Evolutionary conservation across 2,888 invertebrate species (phyloP), one percentile per base, ranked within the genome.

Genomic region (Patella depressa): DNA sequence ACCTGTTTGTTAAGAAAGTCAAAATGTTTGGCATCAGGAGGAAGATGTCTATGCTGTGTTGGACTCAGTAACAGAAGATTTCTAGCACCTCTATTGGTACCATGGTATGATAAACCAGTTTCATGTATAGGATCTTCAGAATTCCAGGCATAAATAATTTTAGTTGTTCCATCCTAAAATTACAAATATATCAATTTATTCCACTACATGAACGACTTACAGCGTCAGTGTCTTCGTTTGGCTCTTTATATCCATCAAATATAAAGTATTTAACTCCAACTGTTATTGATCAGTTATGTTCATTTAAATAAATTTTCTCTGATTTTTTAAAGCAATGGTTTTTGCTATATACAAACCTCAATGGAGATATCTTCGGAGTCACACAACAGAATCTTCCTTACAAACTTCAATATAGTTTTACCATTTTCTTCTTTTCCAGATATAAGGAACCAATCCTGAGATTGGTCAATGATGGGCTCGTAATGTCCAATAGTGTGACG

Each of bases 401-500:
- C 78, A 74, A 86, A 84, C 72, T 85, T 85, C 0, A 88, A 78
- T 5, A 85, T 78, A 11, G 88, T 87, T 11, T 84, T 81, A 57
- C 79, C 82, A 14, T 81, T 78, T 55, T 82, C 82, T 75, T 87
- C 86, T 24, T 78, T 77, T 11, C 80, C 84, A 59, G 73, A 76
- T 54, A 88, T 74, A 2, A 88, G 73, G 24, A 73, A 59, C 85
- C 85, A 86, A 74, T 88, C 85, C 73, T 87, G 88, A 14, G 82
- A 80, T 14, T 72, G 57, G 78, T 87, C 87, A 15, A 78, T 78
- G n/a, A 84, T 65, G 12, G 87, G 87, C 54, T 77, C 73, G n/a
- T 74, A 72, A 59, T 84, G 83, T 4, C 78, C 83, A 24, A 78
- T 79, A 17, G 84, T 84, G 72, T 86, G 85, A 15, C 82, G 78